phyloP scores from a whole-genome alignment of 2,113 vertebrate genomes.

The Syngnathus floridae region DNA sequence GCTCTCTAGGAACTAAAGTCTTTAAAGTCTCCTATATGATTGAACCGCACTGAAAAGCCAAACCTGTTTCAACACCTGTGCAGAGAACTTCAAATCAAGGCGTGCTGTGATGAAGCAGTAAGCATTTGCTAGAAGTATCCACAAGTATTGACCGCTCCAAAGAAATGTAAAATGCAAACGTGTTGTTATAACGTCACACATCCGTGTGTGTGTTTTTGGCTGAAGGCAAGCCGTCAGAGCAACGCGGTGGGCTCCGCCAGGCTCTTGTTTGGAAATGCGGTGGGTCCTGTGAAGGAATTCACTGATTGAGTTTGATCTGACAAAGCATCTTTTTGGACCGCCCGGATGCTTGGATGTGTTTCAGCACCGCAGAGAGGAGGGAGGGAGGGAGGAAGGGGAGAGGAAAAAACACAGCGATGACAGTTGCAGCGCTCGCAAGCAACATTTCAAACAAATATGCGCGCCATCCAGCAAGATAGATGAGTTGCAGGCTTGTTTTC shows the following conservation, averaged over 20 bases:
- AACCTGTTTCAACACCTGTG: background rate
- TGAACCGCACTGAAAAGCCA: too few species aligned
- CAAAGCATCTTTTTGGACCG: constrained; percentile 73
- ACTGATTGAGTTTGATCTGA: constrained; percentile 76
- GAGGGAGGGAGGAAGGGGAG: background rate
- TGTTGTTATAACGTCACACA: background rate
- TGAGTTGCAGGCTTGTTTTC: background rate
- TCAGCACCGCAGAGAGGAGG: constrained; percentile 60
- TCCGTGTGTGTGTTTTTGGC: constrained; percentile 46
- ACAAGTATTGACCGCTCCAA: background rate
- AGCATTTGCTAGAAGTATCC: too few species aligned
- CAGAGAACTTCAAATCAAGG: too few species aligned
- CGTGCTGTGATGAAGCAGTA: too few species aligned
- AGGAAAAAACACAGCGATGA: constrained; percentile 32
- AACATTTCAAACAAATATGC: background rate
- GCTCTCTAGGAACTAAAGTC: too few species aligned
- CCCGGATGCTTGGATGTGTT: constrained; percentile 72
- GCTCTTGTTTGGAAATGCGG: constrained; percentile 71
- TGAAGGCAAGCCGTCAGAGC: constrained; percentile 38
- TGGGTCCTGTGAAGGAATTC: constrained; percentile 73
- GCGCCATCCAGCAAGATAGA: background rate
- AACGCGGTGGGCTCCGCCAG: constrained; percentile 56
- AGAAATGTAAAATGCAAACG: background rate
- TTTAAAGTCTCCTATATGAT: too few species aligned
- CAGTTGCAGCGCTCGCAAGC: constrained; percentile 23